Conservation (phyloP, 2,888 invertebrate genomes). For the Caenorhabditis becei region DNA sequence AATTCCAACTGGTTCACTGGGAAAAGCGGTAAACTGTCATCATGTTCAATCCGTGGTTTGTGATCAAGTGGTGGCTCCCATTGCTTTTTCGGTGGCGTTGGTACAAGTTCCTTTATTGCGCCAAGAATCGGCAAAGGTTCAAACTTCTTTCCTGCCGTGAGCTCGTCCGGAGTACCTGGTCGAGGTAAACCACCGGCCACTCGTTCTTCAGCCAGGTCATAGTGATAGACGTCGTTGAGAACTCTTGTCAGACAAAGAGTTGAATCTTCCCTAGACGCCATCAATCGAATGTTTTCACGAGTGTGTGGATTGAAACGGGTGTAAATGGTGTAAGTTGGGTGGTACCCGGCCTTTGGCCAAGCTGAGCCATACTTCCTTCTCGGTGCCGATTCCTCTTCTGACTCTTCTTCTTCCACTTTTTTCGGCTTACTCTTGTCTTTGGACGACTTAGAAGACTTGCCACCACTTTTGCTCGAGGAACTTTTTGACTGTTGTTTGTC, state of each 20-base stretch:
- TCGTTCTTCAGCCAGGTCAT: constrained; percentile 1
- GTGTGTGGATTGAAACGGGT: constrained; percentile 27
- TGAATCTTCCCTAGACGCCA: not conserved
- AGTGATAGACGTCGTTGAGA: not conserved
- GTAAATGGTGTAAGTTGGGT: not conserved
- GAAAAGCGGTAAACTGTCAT: not conserved
- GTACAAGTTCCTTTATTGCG: not conserved
- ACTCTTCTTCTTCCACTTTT: not conserved
- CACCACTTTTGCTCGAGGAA: not conserved
- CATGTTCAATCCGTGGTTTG: not conserved
- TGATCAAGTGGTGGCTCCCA: not conserved
- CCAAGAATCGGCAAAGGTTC: not conserved
- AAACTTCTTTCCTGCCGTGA: not conserved
- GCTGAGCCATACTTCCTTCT: not conserved
- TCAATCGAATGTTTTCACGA: constrained; percentile 12
- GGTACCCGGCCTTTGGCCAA: not conserved
- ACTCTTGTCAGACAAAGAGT: not conserved
- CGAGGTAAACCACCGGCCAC: not conserved
- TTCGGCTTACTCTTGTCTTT: not conserved
- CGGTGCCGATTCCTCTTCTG: not conserved
- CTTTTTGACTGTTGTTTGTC: not conserved
- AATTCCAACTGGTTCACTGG: constrained; percentile 1
- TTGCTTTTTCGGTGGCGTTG: not conserved
- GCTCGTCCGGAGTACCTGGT: constrained; percentile 24
- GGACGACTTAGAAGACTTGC: not conserved